phyloP scores from a whole-genome alignment of 37 sponge, comb jelly and placozoan species.

The Crambe crambe region DNA sequence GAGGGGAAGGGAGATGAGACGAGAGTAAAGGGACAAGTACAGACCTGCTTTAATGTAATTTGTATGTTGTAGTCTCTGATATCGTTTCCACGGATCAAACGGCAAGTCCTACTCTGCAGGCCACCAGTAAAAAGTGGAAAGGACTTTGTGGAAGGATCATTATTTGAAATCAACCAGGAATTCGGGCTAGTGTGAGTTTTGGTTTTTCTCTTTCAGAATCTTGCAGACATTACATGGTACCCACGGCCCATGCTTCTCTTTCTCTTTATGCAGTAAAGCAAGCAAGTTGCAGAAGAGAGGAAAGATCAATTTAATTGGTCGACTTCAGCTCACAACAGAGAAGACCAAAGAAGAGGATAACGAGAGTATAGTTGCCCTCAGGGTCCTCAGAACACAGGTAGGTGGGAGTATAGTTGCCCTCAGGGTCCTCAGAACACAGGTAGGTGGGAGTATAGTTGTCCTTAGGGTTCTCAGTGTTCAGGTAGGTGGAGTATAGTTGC shows the following conservation, averaged over 20 bases:
- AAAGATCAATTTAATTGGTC: conserved; percentile 89
- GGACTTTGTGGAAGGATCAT: conserved; percentile 60
- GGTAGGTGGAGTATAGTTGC: too few species aligned
- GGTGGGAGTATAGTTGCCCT: neutral
- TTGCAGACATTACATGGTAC: neutral
- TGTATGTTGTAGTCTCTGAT: conserved; percentile 88
- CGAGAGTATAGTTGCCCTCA: conserved; percentile 80
- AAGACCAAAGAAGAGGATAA: conserved; percentile 91
- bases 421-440: neutral
- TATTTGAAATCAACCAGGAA: conserved; percentile 83
- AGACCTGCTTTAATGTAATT: too few species aligned
- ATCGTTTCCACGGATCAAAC: conserved; percentile 82
- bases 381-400: conserved; percentile 88
- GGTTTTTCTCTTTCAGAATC: neutral
- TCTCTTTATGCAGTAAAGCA: conserved; percentile 57
- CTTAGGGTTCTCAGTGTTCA: too few species aligned
- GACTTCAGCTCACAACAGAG: conserved; percentile 89
- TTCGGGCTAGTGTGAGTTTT: conserved; percentile 86
- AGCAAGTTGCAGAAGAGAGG: conserved; percentile 87
- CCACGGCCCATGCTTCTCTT: neutral
- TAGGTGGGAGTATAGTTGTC: too few species aligned
- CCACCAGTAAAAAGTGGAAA: conserved; percentile 59
- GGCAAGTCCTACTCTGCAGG: conserved; percentile 74
- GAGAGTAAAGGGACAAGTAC: too few species aligned
- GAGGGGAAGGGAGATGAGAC: too few species aligned